These are phyloP conservation scores for Pachymerium ferrugineum DNA, from an alignment of 2,888 invertebrate species.

Conservation along the genomic window DNA sequence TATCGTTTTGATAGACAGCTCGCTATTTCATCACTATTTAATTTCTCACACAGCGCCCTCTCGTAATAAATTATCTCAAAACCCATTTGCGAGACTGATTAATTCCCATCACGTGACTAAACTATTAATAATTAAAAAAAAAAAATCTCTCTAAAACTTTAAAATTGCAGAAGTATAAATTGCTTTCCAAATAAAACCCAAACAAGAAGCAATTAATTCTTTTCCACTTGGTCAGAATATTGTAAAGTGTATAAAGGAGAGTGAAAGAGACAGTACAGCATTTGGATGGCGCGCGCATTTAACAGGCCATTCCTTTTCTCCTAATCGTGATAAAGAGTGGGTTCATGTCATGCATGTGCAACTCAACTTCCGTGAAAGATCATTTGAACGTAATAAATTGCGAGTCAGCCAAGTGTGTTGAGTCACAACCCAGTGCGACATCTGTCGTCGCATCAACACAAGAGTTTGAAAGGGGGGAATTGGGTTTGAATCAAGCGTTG, in stretches of 20 bases:
- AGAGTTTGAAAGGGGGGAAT: conserved; percentile 27
- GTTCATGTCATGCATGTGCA: conserved; percentile 27
- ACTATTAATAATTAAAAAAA: too few relatives aligned
- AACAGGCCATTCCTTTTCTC: conserved; percentile 27
- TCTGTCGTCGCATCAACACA: conserved; percentile 9
- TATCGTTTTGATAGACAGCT: too few relatives aligned
- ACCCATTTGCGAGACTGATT: too few relatives aligned
- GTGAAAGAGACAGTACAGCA: background rate
- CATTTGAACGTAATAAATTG: conserved; percentile 27
- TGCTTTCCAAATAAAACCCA: too few relatives aligned
- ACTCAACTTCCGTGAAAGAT: conserved; percentile 27
- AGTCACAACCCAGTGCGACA: conserved; percentile 19
- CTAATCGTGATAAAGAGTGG: conserved; percentile 27
- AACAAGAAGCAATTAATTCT: background rate
- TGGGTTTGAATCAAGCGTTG: conserved; percentile 24
- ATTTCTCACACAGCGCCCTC: too few relatives aligned
- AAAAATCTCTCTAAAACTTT: too few relatives aligned
- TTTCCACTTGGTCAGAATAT: conserved; percentile 17
- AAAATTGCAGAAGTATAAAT: too few relatives aligned
- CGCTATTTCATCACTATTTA: too few relatives aligned
- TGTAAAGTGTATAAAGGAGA: background rate
- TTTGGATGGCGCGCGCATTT: conserved; percentile 16
- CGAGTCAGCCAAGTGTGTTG: conserved; percentile 14
- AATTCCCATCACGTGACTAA: too few relatives aligned
- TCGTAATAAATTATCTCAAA: too few relatives aligned